phyloP scores from a whole-genome alignment of 2,888 invertebrate genomes.

The Dryobota labecula region DNA sequence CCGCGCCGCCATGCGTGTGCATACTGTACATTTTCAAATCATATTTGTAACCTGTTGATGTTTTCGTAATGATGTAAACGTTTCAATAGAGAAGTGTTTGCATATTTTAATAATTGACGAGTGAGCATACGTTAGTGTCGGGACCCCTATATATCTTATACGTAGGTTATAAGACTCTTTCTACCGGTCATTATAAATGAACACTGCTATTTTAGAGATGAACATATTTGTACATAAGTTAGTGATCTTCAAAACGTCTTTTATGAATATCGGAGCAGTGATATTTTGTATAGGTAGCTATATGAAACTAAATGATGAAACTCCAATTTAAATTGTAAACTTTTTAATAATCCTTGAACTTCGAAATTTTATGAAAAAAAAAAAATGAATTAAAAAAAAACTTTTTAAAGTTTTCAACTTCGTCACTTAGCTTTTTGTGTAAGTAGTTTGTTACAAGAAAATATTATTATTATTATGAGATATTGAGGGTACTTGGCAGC shows the following conservation, averaged over 20 bases:
- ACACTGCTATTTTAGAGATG: slow-evolving; percentile 82
- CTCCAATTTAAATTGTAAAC: slow-evolving; percentile 73
- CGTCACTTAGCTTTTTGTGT: slow-evolving; percentile 81
- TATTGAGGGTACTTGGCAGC: slow-evolving; percentile 75
- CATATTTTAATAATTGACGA: slow-evolving; percentile 71
- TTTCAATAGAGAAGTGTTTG: slow-evolving; percentile 64
- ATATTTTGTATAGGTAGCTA: slow-evolving; percentile 87
- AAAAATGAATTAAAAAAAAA: slow-evolving; percentile 57
- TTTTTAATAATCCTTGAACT: slow-evolving; percentile 77
- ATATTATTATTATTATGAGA: slow-evolving; percentile 68
- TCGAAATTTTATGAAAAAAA: slow-evolving; percentile 71
- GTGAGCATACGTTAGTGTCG: slow-evolving; percentile 73
- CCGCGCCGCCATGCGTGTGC: slow-evolving; percentile 65
- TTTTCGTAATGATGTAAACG: slow-evolving; percentile 67
- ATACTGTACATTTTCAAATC: slow-evolving; percentile 66
- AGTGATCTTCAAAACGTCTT: slow-evolving; percentile 75
- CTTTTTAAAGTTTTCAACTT: slow-evolving; percentile 73
- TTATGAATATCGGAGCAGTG: slow-evolving; percentile 87
- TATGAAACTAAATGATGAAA: slow-evolving; percentile 72
- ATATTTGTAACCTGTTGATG: slow-evolving; percentile 73
- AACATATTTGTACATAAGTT: slow-evolving; percentile 84
- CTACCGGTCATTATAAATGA: slow-evolving; percentile 70
- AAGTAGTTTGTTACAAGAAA: slow-evolving; percentile 78
- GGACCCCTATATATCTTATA: slow-evolving; percentile 71
- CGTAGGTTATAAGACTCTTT: slow-evolving; percentile 71